Conservation (phyloP, 2,888 invertebrate species). For the Gnatocerus cornutus region DNA sequence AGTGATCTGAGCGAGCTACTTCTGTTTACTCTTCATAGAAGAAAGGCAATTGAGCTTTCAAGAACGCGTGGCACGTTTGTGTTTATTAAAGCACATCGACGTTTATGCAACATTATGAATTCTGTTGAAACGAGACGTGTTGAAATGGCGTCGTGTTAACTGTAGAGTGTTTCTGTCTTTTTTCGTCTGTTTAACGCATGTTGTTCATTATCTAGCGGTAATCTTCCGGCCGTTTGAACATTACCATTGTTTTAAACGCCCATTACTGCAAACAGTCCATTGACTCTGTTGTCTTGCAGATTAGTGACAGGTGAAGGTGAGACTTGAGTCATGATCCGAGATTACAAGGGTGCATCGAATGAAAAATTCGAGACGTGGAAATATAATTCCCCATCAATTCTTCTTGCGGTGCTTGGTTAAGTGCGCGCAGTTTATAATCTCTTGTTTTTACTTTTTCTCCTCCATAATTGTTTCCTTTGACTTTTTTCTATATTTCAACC, state of each 20-base stretch:
- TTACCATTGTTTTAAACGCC: slow-evolving; percentile 36
- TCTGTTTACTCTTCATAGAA: too few relatives aligned
- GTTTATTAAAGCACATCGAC: slow-evolving; percentile 28
- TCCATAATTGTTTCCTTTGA: neutral
- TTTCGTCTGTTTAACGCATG: slow-evolving; percentile 27
- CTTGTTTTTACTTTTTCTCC: neutral
- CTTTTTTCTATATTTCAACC: neutral
- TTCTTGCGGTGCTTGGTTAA: neutral
- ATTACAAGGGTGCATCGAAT: neutral
- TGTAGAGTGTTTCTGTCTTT: slow-evolving; percentile 17
- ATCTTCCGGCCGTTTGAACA: slow-evolving; percentile 36
- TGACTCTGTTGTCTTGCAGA: slow-evolving; percentile 17
- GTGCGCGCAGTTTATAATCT: neutral
- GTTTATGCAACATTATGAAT: slow-evolving; percentile 23
- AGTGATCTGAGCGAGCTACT: too few relatives aligned
- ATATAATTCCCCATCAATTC: slow-evolving; percentile 31
- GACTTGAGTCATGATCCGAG: neutral
- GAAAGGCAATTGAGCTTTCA: too few relatives aligned
- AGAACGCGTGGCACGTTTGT: too few relatives aligned
- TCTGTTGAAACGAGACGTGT: slow-evolving; percentile 11
- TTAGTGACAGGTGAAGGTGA: slow-evolving; percentile 19
- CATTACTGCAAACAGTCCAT: slow-evolving; percentile 25
- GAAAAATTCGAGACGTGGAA: slow-evolving; percentile 22
- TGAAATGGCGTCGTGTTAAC: slow-evolving; percentile 15
- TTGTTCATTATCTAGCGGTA: slow-evolving; percentile 37